phyloP scores from a whole-genome alignment of 2,113 vertebrate genomes.

The Cercopithecus mona region DNA sequence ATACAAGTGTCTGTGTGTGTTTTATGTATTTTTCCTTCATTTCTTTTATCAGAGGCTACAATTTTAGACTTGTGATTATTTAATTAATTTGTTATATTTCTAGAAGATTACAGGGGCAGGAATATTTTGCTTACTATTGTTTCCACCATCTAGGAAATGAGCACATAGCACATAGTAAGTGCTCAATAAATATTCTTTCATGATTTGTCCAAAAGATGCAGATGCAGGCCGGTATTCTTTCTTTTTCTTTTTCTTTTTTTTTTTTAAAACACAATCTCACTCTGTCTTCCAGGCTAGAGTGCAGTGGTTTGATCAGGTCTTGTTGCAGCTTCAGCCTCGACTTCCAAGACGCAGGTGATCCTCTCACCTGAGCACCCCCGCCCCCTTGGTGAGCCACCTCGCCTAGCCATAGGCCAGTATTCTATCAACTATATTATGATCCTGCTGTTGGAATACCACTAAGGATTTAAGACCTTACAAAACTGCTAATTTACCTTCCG shows the following conservation, averaged over 20 bases:
- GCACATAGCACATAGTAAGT: not conserved
- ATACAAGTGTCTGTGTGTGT: not conserved
- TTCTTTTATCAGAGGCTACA: not conserved
- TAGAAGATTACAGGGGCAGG: not conserved
- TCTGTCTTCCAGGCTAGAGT: no score
- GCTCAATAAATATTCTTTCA: not conserved
- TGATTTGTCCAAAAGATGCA: not conserved
- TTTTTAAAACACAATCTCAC: no score
- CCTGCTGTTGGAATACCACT: not conserved
- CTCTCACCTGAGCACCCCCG: no score
- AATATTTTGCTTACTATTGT: not conserved
- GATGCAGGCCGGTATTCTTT: not conserved
- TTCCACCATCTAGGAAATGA: not conserved
- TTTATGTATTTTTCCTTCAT: not conserved
- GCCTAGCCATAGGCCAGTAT: not conserved
- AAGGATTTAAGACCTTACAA: not conserved
- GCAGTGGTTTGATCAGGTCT: no score
- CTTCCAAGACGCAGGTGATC: no score
- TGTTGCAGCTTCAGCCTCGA: no score
- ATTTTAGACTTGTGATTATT: not conserved
- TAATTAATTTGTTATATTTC: not conserved
- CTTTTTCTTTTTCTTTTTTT: no score
- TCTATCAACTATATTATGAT: not conserved
- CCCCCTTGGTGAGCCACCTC: no score
- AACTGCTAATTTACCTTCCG: not conserved